These are phyloP conservation scores for Podiceps cristatus DNA, from an alignment of 2,113 vertebrate genomes.

Conservation along the genomic window DNA sequence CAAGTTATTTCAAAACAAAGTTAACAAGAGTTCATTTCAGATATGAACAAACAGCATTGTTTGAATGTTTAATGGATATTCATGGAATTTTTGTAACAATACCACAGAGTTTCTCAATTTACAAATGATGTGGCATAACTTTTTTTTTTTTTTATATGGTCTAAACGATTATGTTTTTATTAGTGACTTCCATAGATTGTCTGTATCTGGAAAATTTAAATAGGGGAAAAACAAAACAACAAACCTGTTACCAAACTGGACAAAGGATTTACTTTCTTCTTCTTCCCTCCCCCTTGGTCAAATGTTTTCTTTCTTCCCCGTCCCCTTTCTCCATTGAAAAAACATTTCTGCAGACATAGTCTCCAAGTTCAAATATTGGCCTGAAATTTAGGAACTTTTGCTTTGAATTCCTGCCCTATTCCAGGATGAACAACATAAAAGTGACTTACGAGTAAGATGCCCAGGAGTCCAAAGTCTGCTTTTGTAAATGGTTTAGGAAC, in stretches of 20 bases:
- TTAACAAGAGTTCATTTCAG: neutral
- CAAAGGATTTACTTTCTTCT: neutral
- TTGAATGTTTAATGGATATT: neutral
- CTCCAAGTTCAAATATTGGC: neutral
- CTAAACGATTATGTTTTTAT: neutral
- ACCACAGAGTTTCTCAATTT: constrained; percentile 36
- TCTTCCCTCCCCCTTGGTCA: neutral
- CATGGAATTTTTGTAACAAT: constrained; percentile 17
- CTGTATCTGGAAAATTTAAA: neutral
- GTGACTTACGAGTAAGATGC: neutral
- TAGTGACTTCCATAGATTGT: neutral
- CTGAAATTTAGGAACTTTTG: neutral
- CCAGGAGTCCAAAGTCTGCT: neutral
- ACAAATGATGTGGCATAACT: neutral
- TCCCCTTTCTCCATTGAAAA: neutral
- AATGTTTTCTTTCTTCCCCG: neutral
- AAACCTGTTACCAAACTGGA: neutral
- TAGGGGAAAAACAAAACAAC: too few relatives aligned
- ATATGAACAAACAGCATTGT: constrained; percentile 6
- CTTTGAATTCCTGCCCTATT: neutral
- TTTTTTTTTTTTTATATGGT: neutral
- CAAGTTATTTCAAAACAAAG: neutral
- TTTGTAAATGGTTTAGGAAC: neutral
- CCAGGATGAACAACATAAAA: neutral
- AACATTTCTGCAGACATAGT: neutral